These are phyloP conservation scores for Butorides virescens DNA, from an alignment of 2,113 vertebrate species.

Conservation along the genomic window DNA sequence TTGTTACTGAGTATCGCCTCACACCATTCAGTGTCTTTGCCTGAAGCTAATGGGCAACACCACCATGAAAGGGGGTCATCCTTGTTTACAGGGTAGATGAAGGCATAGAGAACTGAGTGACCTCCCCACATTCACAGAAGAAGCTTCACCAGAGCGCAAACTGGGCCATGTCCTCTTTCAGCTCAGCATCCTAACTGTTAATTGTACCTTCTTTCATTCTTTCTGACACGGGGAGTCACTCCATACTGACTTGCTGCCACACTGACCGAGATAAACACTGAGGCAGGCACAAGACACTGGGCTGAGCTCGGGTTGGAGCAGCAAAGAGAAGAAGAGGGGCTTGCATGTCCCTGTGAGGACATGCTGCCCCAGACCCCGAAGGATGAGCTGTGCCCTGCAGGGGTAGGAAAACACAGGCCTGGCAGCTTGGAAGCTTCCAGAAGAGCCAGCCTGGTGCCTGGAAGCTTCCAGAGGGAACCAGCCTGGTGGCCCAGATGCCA, in stretches of 20 bases:
- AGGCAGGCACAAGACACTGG: rapidly evolving
- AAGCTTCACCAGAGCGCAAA: background rate
- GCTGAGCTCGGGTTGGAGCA: background rate
- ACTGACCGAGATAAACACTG: background rate
- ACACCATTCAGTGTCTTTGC: background rate
- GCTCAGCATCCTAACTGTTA: background rate
- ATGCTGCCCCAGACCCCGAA: background rate
- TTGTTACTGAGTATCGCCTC: background rate
- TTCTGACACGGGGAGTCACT: background rate
- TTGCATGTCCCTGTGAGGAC: background rate
- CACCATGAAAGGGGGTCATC: rapidly evolving
- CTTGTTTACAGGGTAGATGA: background rate
- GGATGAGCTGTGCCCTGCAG: rapidly evolving
- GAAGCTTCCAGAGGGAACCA: background rate
- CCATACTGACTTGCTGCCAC: background rate
- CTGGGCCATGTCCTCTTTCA: background rate
- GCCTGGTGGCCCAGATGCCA: background rate
- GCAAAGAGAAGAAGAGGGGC: background rate
- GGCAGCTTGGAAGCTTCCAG: background rate
- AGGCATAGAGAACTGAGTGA: background rate
- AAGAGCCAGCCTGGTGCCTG: background rate
- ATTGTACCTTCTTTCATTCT: background rate
- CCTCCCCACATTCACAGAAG: background rate
- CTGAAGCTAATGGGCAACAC: background rate
- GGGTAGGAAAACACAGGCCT: background rate